A percentile compares a stretch with the other conserved stretches of the same genome.
Conservation (phyloP, 2,797 vertebrate genomes). For the Chrosomus eos region DNA sequence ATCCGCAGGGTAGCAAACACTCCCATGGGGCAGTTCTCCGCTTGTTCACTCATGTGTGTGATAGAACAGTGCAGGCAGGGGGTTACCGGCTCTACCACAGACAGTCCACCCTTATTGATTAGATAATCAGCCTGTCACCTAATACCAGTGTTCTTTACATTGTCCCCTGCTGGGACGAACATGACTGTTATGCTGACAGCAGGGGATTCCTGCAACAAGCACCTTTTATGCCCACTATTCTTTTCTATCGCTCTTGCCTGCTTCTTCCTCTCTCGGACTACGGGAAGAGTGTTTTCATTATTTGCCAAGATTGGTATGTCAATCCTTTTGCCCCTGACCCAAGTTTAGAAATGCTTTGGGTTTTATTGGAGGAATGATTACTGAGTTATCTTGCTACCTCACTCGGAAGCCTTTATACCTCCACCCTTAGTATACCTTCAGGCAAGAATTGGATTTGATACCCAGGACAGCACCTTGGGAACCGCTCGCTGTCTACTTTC, state of each 20-base stretch:
- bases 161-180: constrained; percentile 71
- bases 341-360: constrained; percentile 70
- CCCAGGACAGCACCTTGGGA: constrained; percentile 62
- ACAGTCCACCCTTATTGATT: constrained; percentile 77
- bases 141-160: constrained; percentile 74
- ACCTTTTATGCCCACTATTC: constrained; percentile 45
- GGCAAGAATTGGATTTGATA: constrained; percentile 69
- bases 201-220: constrained; percentile 40
- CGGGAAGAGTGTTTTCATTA: constrained; percentile 78
- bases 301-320: constrained; percentile 81
- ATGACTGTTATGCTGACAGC: constrained; percentile 58
- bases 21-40: constrained; percentile 55
- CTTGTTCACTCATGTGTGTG: constrained; percentile 56
- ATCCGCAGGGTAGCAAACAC: constrained; percentile 31
- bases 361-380: constrained; percentile 78
- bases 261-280: constrained; percentile 51
- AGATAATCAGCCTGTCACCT: constrained; percentile 80
- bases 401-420: constrained; percentile 65
- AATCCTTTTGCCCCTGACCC: constrained; percentile 75
- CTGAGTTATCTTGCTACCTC: constrained; percentile 68
- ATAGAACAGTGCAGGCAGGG: constrained; percentile 13
- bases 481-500: constrained; percentile 48
- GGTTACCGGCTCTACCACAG: constrained; percentile 30
- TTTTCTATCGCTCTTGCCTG: constrained; percentile 24
- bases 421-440: constrained; percentile 67